A percentile compares a stretch with the other conserved stretches of the same genome.
phyloP scores from a whole-genome alignment of 2,113 vertebrate genomes.

The Brachyhypopomus occidentalis region DNA sequence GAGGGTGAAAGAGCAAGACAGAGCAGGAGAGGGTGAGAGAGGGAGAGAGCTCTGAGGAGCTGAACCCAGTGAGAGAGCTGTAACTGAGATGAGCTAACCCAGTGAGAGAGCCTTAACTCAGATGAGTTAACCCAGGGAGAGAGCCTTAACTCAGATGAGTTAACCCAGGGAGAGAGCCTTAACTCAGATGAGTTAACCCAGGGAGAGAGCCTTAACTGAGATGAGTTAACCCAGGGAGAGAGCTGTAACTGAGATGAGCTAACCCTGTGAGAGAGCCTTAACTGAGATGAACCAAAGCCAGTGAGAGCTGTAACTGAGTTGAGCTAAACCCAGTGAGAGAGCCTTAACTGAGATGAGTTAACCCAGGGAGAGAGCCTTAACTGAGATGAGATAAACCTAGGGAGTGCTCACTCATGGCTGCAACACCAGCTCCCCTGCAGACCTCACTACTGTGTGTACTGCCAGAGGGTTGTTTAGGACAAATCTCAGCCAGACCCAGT shows the following conservation, averaged over 20 bases:
- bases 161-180: neutral
- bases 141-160: too few relatives aligned
- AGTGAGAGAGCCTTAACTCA: neutral
- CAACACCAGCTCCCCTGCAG: constrained; percentile 43
- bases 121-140: neutral
- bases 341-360: too few relatives aligned
- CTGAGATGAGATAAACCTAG: too few relatives aligned
- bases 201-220: neutral
- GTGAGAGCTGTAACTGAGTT: neutral
- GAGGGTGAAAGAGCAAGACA: neutral
- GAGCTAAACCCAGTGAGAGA: neutral
- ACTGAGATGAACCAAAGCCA: too few relatives aligned
- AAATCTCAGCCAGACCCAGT: constrained; percentile 70
- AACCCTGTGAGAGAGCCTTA: neutral
- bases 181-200: neutral
- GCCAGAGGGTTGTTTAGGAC: constrained; percentile 46
- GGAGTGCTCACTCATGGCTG: neutral
- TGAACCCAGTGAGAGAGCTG: neutral
- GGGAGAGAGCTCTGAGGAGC: neutral
- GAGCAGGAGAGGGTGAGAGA: neutral
- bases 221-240: neutral
- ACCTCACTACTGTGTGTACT: constrained; percentile 61
- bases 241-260: neutral
- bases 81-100: constrained; percentile 1
- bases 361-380: too few relatives aligned